Evolutionary conservation across 2,113 vertebrate species (phyloP), one percentile per base, ranked within the genome.

Genomic region (Dicaeum eximium): DNA sequence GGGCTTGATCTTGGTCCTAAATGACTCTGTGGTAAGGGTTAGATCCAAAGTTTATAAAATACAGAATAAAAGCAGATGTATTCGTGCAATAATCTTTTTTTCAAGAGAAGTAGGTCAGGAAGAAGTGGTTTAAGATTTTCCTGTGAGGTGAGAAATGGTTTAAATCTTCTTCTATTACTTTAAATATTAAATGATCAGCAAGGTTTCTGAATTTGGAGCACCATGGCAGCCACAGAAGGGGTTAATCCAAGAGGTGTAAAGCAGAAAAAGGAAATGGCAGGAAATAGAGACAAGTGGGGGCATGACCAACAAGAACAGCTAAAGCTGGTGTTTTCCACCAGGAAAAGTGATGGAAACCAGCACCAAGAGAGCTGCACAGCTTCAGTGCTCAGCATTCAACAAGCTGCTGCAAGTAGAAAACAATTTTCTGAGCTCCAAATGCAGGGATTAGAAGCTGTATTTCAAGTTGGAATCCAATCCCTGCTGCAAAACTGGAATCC

Each of bases 1-100:
- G 50, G 35, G 11, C n/a, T 62, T 45, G 20, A 70, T 40, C 65
- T 57, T 31, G 48, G 20, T 10, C 6, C 3, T 45, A 7, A 81
- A 45, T 21, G 9, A 25, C 10, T 38, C 60, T 45, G 28, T 53
- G 53, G 21, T 21, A 40, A 71, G 13, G 5, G 10, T 48, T 57
- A n/a, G 4, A 21, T 13, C 51, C 6, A 22, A 69, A 24, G 9
- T 16, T 48, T 9, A 35, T 20, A 38, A 69, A 38, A 38, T 30
- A 65, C 0, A 2, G 24, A n/a, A 21, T 17, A n/a, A 84, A 87
- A 71, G 1, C 5, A 37, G 8, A 50, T 4, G 1, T 9, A 8
- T 24, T 31, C 4, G 1, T 9, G 11, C 3, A 6, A 82, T 10
- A 23, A 50, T 33, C 1, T 27, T 53, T 65, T 53, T 53, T 53